Conservation (phyloP, 1,140 invertebrate species). For the Brachionus asplanchnoidis region DNA sequence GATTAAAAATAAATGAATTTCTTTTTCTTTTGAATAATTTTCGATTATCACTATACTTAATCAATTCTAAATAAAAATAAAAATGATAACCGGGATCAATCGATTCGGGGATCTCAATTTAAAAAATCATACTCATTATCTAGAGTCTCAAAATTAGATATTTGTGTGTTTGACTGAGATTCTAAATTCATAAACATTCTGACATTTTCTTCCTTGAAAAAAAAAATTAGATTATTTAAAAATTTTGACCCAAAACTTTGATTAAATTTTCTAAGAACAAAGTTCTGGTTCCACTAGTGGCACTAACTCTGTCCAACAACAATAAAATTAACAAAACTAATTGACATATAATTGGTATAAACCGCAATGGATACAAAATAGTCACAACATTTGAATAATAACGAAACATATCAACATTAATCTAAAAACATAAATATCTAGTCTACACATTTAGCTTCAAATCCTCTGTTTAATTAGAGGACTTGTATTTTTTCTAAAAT, state of each 20-base stretch:
- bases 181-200: neutral
- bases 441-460: neutral
- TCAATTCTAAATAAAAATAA: no score
- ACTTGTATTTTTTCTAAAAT: neutral
- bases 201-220: conserved; percentile 8
- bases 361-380: conserved; percentile 13
- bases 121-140: neutral
- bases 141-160: neutral
- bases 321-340: conserved; percentile 29
- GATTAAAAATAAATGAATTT: no score
- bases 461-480: neutral
- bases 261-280: no score
- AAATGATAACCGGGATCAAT: no score
- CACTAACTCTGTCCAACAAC: conserved; percentile 12
- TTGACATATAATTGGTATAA: conserved; percentile 6
- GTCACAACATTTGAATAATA: conserved; percentile 1
- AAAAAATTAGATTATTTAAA: neutral
- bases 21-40: no score
- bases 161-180: neutral
- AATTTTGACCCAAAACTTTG: neutral
- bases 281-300: neutral
- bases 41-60: no score
- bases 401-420: neutral
- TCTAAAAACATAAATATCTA: neutral
- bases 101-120: no score